phyloP scores from a whole-genome alignment of 2,113 vertebrate species.

The Ranitomeya imitator region DNA sequence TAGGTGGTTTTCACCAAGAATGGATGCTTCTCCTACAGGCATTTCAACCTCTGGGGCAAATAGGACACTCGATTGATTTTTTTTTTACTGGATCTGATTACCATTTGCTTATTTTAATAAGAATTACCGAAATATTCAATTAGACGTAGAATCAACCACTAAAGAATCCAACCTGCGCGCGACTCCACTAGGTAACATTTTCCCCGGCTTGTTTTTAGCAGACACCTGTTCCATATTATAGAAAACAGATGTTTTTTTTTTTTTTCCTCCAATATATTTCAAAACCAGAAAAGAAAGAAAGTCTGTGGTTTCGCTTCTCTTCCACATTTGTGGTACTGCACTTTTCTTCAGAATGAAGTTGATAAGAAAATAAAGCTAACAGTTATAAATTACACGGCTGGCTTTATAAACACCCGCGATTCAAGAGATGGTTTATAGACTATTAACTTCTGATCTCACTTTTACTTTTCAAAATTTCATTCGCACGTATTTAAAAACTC shows the following conservation, averaged over 20 bases:
- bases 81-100: no score
- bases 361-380: slow-evolving; percentile 45
- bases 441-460: slow-evolving; percentile 56
- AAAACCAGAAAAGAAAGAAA: not conserved
- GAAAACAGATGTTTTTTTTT: slow-evolving; percentile 50
- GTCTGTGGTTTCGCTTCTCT: slow-evolving; percentile 31
- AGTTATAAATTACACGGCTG: slow-evolving; percentile 36
- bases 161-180: not conserved
- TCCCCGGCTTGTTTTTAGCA: slow-evolving; percentile 38
- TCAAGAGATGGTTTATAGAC: slow-evolving; percentile 50
- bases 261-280: not conserved
- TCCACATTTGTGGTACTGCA: slow-evolving; percentile 9
- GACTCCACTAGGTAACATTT: not conserved
- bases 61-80: no score
- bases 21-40: no score
- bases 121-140: not conserved
- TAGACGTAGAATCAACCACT: not conserved
- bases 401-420: slow-evolving; percentile 19
- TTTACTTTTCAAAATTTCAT: slow-evolving; percentile 48
- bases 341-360: slow-evolving; percentile 39
- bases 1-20: no score
- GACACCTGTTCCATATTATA: slow-evolving; percentile 52
- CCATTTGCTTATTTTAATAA: not conserved
- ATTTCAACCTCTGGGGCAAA: no score
- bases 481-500: slow-evolving; percentile 50